Evolutionary conservation across 2,113 vertebrate species (phyloP).

Genomic region (Dromaius novaehollandiae): DNA sequence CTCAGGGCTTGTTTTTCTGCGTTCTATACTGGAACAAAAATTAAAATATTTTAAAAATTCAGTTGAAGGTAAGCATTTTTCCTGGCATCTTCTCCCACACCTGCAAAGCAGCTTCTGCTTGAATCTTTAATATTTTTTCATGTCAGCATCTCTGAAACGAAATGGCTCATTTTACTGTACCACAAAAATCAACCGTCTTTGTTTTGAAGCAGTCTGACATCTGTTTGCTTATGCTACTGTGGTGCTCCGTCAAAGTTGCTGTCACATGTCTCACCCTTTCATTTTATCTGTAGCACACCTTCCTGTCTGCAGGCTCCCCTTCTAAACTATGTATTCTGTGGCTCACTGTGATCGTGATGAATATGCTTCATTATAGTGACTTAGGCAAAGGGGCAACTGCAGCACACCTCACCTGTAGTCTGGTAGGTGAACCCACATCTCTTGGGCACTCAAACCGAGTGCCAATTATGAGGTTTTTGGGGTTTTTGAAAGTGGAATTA

Average conservation of each 20-base stretch:
- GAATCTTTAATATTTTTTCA: background rate
- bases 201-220: background rate
- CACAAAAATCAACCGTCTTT: background rate
- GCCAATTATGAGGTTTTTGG: background rate
- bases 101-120: background rate
- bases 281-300: background rate
- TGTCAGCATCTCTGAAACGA: background rate
- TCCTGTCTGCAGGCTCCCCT: background rate
- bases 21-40: background rate
- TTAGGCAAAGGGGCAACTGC: background rate
- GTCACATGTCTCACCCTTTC: accelerated
- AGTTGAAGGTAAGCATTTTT: background rate
- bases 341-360: background rate
- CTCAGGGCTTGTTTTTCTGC: background rate
- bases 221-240: background rate
- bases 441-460: background rate
- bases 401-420: background rate
- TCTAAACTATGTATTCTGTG: background rate
- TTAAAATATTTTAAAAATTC: background rate
- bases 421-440: background rate
- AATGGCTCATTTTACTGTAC: background rate
- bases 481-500: background rate
- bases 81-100: background rate
- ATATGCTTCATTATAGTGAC: background rate
- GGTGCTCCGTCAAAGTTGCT: background rate